Evolutionary conservation across 2,797 vertebrate genomes (phyloP), one percentile per base, ranked within the genome.

Genomic region (Labroides dimidiatus): DNA sequence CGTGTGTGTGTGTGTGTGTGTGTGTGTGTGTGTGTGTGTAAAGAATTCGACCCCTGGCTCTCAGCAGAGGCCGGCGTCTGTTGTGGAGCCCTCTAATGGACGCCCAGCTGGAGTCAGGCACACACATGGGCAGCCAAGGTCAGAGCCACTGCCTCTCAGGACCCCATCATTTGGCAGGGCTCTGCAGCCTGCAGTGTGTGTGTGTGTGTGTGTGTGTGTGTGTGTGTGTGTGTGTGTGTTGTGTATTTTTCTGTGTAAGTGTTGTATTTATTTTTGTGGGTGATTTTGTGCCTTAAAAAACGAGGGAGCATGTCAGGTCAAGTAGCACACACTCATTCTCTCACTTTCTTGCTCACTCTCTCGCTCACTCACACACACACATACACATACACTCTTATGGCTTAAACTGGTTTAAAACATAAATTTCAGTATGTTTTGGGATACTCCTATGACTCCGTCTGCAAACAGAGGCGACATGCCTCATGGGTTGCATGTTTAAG

Each of bases 41-140:
- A 77, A 74, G 81, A 66, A 72, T 89, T 75, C 81, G 84, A 90
- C 86, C 91, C 86, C 78, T 88, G 86, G 72, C 89, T 91, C 90
- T 79, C 91, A 90, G 88, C 85, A 89, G 90, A 85, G 78, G 79
- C 88, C 84, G 84, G 85, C 78, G 88, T 91, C 91, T 93, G 92
- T 91, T 93, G 88, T 88, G 80, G 82, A 89, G 88, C 78, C 88
- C 89, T 91, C 87, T 91, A 92, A 93, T 93, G 90, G 93, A 91
- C 21, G 84, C 90, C 87, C 87, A 92, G 90, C 90, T 92, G 89
- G 92, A 94, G 86, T 87, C 80, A 80, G 83, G 82, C 90, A 78
- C 78, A 88, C 88, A 93, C 88, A 93, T 91, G 88, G 90, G 91
- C 92, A 92, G 89, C 84, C 93, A 93, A 94, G 91, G 90, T 91